Evolutionary conservation across 1,140 invertebrate species (phyloP).

Genomic region (Nasonia longicornis): DNA sequence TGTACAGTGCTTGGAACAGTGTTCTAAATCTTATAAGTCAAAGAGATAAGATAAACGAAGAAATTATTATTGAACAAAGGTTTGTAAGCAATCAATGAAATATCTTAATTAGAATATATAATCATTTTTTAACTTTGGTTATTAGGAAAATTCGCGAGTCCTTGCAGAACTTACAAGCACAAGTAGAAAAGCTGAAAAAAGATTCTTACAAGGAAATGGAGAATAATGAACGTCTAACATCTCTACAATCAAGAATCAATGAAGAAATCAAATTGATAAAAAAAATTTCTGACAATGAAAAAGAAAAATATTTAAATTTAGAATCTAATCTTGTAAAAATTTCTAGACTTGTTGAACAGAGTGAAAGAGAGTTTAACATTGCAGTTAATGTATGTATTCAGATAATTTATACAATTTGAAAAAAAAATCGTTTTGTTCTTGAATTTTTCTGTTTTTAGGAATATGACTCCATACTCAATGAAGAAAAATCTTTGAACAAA

Average conservation of each 20-base stretch:
- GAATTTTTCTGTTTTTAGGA: conserved; percentile 51
- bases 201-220: conserved; percentile 74
- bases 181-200: conserved; percentile 71
- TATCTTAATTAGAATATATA: not conserved
- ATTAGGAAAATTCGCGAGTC: conserved; percentile 71
- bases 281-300: conserved; percentile 49
- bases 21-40: conserved; percentile 77
- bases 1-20: conserved; percentile 79
- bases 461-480: conserved; percentile 54
- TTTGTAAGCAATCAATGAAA: conserved; percentile 53
- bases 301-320: conserved; percentile 59
- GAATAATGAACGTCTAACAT: conserved; percentile 74
- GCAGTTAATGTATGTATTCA: conserved; percentile 51
- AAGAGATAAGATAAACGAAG: conserved; percentile 75
- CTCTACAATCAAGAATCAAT: conserved; percentile 71
- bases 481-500: conserved; percentile 63
- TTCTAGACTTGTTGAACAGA: conserved; percentile 71
- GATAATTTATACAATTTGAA: conserved; percentile 23
- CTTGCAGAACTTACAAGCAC: conserved; percentile 69
- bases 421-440: not conserved
- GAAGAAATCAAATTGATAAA: conserved; percentile 69
- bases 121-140: conserved; percentile 28
- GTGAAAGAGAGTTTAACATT: conserved; percentile 71
- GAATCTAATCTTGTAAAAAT: conserved; percentile 71
- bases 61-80: conserved; percentile 72